These are phyloP conservation scores for Crocidura indochinensis DNA, from an alignment of 2,797 vertebrate species.

Conservation along the genomic window DNA sequence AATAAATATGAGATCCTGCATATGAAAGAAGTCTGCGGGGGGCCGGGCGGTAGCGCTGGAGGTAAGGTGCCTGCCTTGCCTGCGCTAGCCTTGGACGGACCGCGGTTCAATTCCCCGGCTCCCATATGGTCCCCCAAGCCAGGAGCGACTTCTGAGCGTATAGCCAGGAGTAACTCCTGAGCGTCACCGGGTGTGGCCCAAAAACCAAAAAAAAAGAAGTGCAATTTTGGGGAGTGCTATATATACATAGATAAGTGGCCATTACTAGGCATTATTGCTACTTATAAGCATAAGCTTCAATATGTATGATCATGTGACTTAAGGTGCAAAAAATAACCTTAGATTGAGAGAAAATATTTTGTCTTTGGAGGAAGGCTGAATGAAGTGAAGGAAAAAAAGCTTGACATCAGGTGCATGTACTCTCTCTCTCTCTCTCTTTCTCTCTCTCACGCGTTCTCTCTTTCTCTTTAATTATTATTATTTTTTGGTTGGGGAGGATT, in stretches of 20 bases:
- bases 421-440: too few species aligned
- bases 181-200: too few species aligned
- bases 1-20: neutral
- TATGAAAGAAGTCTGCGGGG: rapidly evolving
- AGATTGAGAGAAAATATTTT: neutral
- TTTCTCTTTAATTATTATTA: neutral
- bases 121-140: too few species aligned
- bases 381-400: neutral
- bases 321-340: neutral
- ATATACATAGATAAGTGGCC: neutral
- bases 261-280: neutral
- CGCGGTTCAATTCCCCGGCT: too few species aligned
- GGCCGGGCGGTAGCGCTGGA: too few species aligned
- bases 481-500: too few species aligned
- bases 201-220: too few species aligned
- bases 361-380: neutral
- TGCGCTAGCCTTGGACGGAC: too few species aligned
- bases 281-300: neutral
- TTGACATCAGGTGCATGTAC: neutral
- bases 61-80: too few species aligned
- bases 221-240: neutral
- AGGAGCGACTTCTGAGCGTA: too few species aligned
- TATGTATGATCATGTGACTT: neutral
- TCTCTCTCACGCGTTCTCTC: too few species aligned
- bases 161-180: too few species aligned